Evolutionary conservation across 2,113 vertebrate genomes (phyloP).

Genomic region (Neolamprologus hecqui): DNA sequence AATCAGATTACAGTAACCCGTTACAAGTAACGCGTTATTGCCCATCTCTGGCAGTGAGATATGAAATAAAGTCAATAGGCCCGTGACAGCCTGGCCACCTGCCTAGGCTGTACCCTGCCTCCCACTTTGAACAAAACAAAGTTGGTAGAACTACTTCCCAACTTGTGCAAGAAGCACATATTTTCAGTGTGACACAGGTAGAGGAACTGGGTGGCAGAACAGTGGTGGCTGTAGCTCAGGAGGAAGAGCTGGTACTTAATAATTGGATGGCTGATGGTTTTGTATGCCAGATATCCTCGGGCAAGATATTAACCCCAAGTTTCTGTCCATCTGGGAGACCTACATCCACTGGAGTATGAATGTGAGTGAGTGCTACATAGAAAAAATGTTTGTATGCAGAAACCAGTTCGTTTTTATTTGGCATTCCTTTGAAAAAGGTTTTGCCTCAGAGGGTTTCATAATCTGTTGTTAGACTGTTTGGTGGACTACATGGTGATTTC

Average conservation of each 20-base stretch:
- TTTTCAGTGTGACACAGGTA: not conserved
- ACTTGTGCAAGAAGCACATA: not conserved
- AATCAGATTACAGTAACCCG: too few species aligned
- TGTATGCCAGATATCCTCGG: not conserved
- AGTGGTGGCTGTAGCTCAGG: not conserved
- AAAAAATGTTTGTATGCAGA: not conserved
- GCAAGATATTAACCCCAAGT: not conserved
- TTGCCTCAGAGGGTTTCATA: rapidly evolving
- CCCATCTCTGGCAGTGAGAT: not conserved
- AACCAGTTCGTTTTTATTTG: not conserved
- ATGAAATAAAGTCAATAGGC: not conserved
- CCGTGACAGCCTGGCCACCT: not conserved
- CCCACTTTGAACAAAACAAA: not conserved
- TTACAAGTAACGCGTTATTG: rapidly evolving
- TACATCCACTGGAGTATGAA: rapidly evolving
- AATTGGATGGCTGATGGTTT: not conserved
- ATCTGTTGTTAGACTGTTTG: not conserved
- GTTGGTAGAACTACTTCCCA: not conserved
- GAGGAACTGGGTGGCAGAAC: not conserved
- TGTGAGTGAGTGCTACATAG: not conserved
- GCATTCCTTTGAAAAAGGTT: not conserved
- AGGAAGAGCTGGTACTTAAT: not conserved
- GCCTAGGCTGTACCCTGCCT: rapidly evolving
- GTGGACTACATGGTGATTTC: rapidly evolving
- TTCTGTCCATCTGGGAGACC: not conserved